Evolutionary conservation across 2,797 vertebrate genomes (phyloP).

Genomic region (Amazonetta brasiliensis): DNA sequence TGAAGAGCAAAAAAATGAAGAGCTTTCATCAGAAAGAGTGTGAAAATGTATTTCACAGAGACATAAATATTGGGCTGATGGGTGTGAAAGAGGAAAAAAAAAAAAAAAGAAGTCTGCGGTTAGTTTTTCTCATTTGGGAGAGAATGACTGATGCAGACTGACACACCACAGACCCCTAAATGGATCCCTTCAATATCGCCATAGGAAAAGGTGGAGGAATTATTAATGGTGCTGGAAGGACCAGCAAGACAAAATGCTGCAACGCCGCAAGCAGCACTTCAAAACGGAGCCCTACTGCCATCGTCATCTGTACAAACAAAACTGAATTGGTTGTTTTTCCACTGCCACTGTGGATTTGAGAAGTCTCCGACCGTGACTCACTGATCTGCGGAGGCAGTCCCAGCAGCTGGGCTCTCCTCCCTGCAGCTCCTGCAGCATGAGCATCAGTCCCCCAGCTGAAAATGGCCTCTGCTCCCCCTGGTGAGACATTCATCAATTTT

Average conservation of each 20-base stretch:
- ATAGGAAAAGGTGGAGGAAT: neutral
- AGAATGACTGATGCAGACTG: neutral
- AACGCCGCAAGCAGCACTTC: neutral
- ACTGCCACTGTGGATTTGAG: neutral
- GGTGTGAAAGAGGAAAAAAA: neutral
- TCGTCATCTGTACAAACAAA: neutral
- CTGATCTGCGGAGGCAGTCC: fast-evolving
- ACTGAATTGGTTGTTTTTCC: fast-evolving
- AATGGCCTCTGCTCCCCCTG: fast-evolving
- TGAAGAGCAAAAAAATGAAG: neutral
- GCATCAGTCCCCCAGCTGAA: neutral
- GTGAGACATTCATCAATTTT: neutral
- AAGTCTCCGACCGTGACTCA: neutral
- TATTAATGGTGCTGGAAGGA: neutral
- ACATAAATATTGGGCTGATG: neutral
- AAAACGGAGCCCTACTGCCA: neutral
- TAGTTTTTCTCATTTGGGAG: neutral
- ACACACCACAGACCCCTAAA: neutral
- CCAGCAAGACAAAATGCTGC: neutral
- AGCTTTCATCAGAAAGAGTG: neutral
- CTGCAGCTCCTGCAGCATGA: neutral
- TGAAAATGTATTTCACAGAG: neutral
- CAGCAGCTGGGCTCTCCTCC: neutral
- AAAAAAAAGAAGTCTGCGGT: neutral
- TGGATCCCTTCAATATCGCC: neutral